A percentile compares a stretch with the other conserved stretches of the same genome.
phyloP scores from a whole-genome alignment of 2,797 vertebrate genomes.

The Enteromius treurensis region DNA sequence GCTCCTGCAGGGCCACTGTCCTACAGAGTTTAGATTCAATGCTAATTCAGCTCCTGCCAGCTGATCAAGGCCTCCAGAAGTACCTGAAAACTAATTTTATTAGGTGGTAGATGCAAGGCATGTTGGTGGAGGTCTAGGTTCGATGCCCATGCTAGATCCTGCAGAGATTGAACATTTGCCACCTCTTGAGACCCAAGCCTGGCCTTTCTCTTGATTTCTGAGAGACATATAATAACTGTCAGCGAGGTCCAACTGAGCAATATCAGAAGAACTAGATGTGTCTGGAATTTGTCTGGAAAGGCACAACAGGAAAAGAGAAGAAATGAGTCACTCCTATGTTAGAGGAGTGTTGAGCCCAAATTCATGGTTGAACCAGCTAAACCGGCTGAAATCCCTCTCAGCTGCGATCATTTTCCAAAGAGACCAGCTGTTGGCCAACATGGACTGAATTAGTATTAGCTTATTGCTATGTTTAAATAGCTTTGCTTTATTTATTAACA shows the following conservation, averaged over 20 bases:
- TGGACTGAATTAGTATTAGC: slow-evolving; percentile 13
- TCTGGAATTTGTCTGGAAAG: slow-evolving; percentile 50
- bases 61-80: background rate
- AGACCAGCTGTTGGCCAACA: slow-evolving; percentile 13
- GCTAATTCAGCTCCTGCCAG: background rate
- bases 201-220: slow-evolving; percentile 15
- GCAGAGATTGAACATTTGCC: background rate
- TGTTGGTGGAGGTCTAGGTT: background rate
- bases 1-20: background rate
- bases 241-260: slow-evolving; percentile 6
- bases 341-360: slow-evolving; percentile 43
- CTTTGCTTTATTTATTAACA: slow-evolving; percentile 20
- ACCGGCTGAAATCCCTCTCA: slow-evolving; percentile 43
- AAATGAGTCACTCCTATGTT: slow-evolving; percentile 35
- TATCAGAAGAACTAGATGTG: background rate
- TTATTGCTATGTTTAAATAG: slow-evolving; percentile 1
- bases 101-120: background rate
- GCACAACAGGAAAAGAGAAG: slow-evolving; percentile 41
- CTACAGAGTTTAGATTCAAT: background rate
- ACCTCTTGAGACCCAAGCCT: background rate
- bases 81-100: background rate
- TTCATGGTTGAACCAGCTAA: slow-evolving; percentile 43
- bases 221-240: slow-evolving; percentile 7
- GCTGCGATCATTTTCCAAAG: slow-evolving; percentile 37
- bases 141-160: background rate